Evolutionary conservation across 2,113 vertebrate genomes (phyloP), one percentile per base, ranked within the genome.

Genomic region (Halcyon malimbica): DNA sequence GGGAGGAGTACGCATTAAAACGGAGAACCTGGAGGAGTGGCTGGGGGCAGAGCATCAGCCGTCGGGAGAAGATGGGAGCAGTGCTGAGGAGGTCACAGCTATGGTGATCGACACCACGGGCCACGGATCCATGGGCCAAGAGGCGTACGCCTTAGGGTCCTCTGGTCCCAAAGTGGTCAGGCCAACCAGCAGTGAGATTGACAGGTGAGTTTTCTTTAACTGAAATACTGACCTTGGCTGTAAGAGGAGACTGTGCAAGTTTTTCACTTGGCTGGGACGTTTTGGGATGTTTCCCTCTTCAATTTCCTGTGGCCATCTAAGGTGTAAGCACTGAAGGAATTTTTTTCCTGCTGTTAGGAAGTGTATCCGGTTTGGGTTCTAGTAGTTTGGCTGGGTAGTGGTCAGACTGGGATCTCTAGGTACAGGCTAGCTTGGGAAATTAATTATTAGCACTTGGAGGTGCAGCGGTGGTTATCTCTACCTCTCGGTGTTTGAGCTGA

Each of bases 21-120:
- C 99, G 0, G 99, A 99, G 90, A 98, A 99, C 80, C 97, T 99
- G 97, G 99, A 99, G 93, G 99, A 99, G 95, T 99, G 99, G 99
- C 98, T 99, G 4, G 99, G 99, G 31, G 87, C 98, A 5, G 99
- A 99, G 85, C 98, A 99, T 64, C 99, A 98, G 96, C 98, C 99
- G 0, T 99, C 98, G 0, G 98, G 98, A 64, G 99, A 99, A 94
- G 99, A 99, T 16, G 99, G 98, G 16, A 99, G 98, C 85, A 98
- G 98, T 6, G 98, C 98, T 0, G 99, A 99, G 89, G 99, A 99
- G 88, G 99, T 99, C 44, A 98, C 98, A 4, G 98, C 99, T 14
- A 99, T 99, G 98, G 98, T 99, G 96, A 99, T 99, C 2, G 99
- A 99, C 97, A 99, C 99, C 50, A 99, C 99, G 0, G 99, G 99